A percentile compares a stretch with the other conserved stretches of the same genome.
phyloP scores from a whole-genome alignment of 2,113 vertebrate species.

The Tursiops truncatus region DNA sequence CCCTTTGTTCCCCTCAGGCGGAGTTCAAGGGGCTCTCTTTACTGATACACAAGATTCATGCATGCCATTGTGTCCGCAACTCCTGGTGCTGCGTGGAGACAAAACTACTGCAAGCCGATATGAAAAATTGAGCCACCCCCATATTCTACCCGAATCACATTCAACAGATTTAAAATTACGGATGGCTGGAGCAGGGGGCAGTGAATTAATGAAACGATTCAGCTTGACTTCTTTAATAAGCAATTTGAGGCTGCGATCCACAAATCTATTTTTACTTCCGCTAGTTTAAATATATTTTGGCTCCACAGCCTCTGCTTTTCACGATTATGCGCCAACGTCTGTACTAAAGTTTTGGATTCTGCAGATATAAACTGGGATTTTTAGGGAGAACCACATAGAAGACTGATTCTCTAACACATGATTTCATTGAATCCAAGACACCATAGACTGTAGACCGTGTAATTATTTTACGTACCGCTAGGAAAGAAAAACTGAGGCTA shows the following conservation, averaged over 20 bases:
- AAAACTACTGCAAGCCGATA: constrained; percentile 64
- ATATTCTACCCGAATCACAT: not conserved
- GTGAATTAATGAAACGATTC: no score
- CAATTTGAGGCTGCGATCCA: not conserved
- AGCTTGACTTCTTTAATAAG: not conserved
- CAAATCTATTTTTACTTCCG: not conserved
- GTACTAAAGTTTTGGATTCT: not conserved
- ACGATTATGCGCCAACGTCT: not conserved
- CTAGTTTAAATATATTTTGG: not conserved
- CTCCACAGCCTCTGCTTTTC: not conserved
- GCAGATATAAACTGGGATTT: no score
- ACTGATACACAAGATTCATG: constrained; percentile 75
- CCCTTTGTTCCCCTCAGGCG: constrained; percentile 84
- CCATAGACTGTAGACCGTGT: accelerated
- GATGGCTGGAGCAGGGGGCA: not conserved
- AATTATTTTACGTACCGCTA: no score
- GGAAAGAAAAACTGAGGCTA: not conserved
- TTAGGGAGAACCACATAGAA: no score
- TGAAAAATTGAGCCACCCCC: not conserved
- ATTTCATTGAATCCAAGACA: not conserved
- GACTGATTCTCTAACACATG: not conserved
- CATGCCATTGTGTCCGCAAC: constrained; percentile 79
- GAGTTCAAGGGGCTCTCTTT: constrained; percentile 84
- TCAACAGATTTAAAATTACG: not conserved
- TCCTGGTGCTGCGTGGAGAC: constrained; percentile 64